Conservation (phyloP, 2,113 vertebrate genomes). For the Sminthopsis crassicaudata region DNA sequence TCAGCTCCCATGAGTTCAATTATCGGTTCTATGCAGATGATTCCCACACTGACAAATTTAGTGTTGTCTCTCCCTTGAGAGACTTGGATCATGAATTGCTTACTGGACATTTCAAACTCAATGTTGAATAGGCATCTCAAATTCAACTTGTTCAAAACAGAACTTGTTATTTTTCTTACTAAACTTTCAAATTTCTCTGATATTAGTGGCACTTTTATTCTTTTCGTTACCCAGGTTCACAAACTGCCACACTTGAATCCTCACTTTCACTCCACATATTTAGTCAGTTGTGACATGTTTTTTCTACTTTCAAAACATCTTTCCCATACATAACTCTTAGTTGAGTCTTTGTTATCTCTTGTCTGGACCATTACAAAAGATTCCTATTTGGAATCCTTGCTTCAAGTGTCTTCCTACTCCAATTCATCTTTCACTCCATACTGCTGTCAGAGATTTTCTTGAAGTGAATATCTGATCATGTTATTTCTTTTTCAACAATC, state of each 20-base stretch:
- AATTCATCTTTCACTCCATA: background rate
- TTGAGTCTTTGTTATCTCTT: background rate
- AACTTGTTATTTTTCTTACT: background rate
- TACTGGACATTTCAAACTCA: background rate
- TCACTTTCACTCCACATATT: background rate
- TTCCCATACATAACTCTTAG: background rate
- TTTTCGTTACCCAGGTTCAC: background rate
- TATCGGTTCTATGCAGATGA: background rate
- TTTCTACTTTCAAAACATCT: background rate
- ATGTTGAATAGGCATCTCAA: background rate
- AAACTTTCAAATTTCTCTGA: background rate
- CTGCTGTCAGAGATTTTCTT: background rate
- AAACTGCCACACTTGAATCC: background rate
- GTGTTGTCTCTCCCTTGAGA: background rate
- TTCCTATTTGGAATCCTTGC: background rate
- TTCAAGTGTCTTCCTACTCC: background rate
- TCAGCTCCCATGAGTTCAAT: background rate
- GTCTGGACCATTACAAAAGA: background rate
- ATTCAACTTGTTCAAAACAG: background rate
- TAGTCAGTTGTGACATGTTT: background rate
- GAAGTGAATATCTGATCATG: background rate
- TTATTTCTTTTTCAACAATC: background rate
- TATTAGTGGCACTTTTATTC: background rate
- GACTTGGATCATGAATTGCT: background rate
- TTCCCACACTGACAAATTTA: background rate